A percentile compares a stretch with the other conserved stretches of the same genome.
Evolutionary conservation across 2,113 vertebrate genomes (phyloP).

Genomic region (Nansenia antarctica): DNA sequence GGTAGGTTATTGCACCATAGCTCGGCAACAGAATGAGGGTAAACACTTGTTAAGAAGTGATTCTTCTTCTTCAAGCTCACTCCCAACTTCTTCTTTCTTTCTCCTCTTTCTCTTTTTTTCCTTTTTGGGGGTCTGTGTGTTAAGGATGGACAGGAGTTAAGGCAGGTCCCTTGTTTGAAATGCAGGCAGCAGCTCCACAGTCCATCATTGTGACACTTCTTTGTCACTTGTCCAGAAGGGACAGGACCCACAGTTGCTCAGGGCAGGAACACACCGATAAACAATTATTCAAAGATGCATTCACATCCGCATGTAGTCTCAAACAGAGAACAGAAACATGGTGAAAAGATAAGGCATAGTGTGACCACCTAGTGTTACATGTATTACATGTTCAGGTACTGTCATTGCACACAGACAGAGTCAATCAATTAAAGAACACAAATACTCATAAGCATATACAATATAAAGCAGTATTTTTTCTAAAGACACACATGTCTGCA

Average conservation of each 20-base stretch:
- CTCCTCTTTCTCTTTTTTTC: conserved; percentile 22
- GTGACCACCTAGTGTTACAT: neutral
- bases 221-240: conserved; percentile 53
- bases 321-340: neutral
- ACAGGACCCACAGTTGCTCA: conserved; percentile 43
- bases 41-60: conserved; percentile 78
- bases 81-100: conserved; percentile 52
- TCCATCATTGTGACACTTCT: conserved; percentile 65
- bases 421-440: neutral
- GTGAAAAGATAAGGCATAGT: neutral
- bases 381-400: no score
- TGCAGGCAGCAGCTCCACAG: conserved; percentile 59
- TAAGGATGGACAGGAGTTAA: conserved; percentile 59
- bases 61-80: conserved; percentile 61
- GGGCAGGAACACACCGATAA: conserved; percentile 15
- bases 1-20: conserved; percentile 77
- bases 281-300: neutral
- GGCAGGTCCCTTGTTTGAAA: conserved; percentile 52
- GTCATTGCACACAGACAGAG: neutral
- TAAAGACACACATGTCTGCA: no score
- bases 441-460: neutral
- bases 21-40: conserved; percentile 73
- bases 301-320: neutral
- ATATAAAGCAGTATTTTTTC: no score
- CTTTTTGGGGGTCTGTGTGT: conserved; percentile 52